These are phyloP conservation scores for Arrhamphus sclerolepis DNA, from an alignment of 2,797 vertebrate species.

Conservation along the genomic window DNA sequence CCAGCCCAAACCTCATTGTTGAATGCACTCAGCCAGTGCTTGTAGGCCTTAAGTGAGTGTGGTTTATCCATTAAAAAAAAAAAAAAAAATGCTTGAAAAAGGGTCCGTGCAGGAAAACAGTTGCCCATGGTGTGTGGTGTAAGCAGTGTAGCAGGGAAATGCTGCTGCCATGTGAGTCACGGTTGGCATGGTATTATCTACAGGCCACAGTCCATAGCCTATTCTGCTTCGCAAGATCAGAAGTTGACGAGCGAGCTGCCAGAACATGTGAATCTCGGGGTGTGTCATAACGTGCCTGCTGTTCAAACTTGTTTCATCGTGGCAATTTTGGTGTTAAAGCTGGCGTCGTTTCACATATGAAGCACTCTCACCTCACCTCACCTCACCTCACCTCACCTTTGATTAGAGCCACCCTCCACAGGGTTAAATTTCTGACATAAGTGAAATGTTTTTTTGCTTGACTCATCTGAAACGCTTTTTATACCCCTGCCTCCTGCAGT, in stretches of 20 bases:
- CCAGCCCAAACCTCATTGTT: slow-evolving; percentile 71
- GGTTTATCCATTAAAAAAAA: slow-evolving; percentile 47
- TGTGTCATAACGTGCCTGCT: slow-evolving; percentile 61
- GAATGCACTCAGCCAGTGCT: slow-evolving; percentile 59
- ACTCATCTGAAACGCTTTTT: slow-evolving; percentile 46
- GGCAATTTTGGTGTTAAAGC: slow-evolving; percentile 42
- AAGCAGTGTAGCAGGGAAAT: slow-evolving; percentile 24
- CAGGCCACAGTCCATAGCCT: slow-evolving; percentile 41
- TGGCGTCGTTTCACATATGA: not conserved
- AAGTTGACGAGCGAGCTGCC: slow-evolving; percentile 60
- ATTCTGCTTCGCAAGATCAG: slow-evolving; percentile 67
- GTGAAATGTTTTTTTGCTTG: slow-evolving; percentile 30
- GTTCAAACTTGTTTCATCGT: slow-evolving; percentile 66
- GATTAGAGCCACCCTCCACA: not conserved
- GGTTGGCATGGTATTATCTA: slow-evolving; percentile 48
- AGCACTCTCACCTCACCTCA: slow-evolving; percentile 27
- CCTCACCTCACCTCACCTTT: slow-evolving; percentile 18
- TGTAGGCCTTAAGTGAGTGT: slow-evolving; percentile 54
- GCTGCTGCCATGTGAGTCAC: slow-evolving; percentile 28
- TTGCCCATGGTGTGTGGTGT: slow-evolving; percentile 2
- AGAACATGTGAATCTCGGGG: slow-evolving; percentile 57
- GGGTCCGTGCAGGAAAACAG: slow-evolving; percentile 24
- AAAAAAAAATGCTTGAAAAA: slow-evolving; percentile 32
- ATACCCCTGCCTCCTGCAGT: slow-evolving; percentile 33
- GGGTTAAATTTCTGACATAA: slow-evolving; percentile 6